phyloP scores from a whole-genome alignment of 2,888 invertebrate species.

The Ennomos erosarius region DNA sequence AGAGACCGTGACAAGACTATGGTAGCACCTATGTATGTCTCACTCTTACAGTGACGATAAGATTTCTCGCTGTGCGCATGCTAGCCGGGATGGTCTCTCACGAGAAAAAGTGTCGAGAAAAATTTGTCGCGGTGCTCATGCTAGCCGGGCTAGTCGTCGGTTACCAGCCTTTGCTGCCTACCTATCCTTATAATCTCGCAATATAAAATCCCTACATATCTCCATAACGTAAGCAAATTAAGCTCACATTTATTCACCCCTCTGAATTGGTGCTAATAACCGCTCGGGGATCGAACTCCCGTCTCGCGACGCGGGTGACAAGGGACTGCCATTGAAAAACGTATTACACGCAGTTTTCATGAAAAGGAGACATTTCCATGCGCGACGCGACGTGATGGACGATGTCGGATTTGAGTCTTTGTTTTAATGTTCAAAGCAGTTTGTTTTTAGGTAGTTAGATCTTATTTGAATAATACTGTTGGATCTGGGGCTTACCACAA shows the following conservation, averaged over 20 bases:
- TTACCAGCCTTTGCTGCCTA: no score
- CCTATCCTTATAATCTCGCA: conserved; percentile 39
- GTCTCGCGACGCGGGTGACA: conserved; percentile 45
- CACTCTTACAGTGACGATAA: no score
- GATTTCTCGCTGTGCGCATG: no score
- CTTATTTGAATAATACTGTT: conserved; percentile 11
- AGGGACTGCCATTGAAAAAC: conserved; percentile 61
- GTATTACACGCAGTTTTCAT: conserved; percentile 40
- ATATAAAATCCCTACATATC: conserved; percentile 11
- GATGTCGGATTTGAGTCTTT: conserved; percentile 40
- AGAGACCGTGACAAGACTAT: no score
- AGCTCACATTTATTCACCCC: conserved; percentile 79
- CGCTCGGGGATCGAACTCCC: conserved; percentile 54
- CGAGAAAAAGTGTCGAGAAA: no score
- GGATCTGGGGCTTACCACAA: no score
- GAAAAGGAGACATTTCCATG: conserved; percentile 49
- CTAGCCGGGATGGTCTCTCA: no score
- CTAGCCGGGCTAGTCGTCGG: no score
- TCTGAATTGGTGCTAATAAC: conserved; percentile 82
- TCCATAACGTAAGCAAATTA: conserved; percentile 77
- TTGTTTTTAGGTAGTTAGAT: conserved; percentile 6
- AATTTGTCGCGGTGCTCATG: no score
- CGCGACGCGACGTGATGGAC: conserved; percentile 55
- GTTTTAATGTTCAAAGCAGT: conserved; percentile 22
- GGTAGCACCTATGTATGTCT: no score